Evolutionary conservation across 2,888 invertebrate genomes (phyloP), one percentile per base, ranked within the genome.

Genomic region (Noctuana brunneofusca): DNA sequence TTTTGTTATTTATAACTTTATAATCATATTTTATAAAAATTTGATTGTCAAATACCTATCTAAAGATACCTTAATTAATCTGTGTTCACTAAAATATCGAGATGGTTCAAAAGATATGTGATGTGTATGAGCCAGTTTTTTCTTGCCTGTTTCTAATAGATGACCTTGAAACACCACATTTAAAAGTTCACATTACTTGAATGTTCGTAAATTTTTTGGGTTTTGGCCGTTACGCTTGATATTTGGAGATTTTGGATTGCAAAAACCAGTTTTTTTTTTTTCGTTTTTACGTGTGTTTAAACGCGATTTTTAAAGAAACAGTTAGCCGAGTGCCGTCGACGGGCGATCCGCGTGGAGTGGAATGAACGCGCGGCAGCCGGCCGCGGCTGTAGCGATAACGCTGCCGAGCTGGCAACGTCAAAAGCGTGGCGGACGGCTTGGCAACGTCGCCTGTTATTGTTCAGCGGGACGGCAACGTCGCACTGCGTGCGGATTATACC

Each of bases 291-390:
- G 60, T 60, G 16, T 54, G 43, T 35, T 6, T 35, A 46, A 22
- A 38, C 59, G 49, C 53, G 53, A 46, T 60, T 60, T 48, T 41
- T 14, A 41, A 18, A 27, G 4, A 46, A 46, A 54, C 48, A 32
- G 57, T 53, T 54, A 55, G 22, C 46, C 52, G 74, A 68, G 68
- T 70, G 74, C 68, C 75, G 66, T 81, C 75, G 69, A 76, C 59
- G 80, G 75, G 24, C 55, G 46, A 20, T 5, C 22, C 27, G 62
- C 35, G 35, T 62, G 55, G 55, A 50, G 52, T 57, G 50, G 20
- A 30, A 18, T 27, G 27, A 41, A 4, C 63, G 52, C 67, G 68
- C 64, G 57, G 58, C 65, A 58, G 63, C 55, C 32, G 62, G 60
- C 63, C 54, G 62, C 62, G 66, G 53, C 58, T 35, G 63, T 50